Percentiles rank a stretch among this genome's conserved stretches.
These are phyloP conservation scores for Tragopan temminckii DNA, from an alignment of 2,797 vertebrate genomes.

Conservation along the genomic window DNA sequence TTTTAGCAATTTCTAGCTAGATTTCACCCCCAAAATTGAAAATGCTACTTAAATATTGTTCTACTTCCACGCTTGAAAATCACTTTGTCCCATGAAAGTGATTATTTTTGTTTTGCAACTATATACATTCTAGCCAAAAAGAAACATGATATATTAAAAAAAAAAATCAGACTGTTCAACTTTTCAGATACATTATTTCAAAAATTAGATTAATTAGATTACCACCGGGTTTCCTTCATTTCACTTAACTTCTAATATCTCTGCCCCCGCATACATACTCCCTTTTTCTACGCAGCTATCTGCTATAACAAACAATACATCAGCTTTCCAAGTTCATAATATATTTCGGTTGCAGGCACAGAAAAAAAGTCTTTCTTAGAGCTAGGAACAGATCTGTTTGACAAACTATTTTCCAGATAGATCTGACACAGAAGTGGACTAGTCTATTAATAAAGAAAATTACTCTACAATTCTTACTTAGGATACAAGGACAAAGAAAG, in stretches of 20 bases:
- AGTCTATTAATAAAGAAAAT: neutral
- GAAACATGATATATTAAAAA: neutral
- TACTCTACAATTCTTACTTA: neutral
- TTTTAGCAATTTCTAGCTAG: neutral
- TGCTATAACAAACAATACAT: neutral
- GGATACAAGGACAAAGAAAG: neutral
- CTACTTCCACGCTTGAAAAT: neutral
- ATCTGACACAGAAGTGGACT: neutral
- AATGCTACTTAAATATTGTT: neutral
- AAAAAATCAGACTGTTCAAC: neutral
- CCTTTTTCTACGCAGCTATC: neutral
- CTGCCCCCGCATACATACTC: neutral
- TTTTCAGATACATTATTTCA: neutral
- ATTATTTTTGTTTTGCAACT: neutral
- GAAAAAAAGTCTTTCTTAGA: neutral
- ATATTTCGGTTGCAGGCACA: neutral
- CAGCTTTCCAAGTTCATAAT: neutral
- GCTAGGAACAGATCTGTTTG: neutral
- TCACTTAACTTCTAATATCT: neutral
- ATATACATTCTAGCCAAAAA: neutral
- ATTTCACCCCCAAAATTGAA: neutral
- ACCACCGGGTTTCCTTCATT: neutral
- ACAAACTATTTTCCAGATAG: conserved; percentile 17
- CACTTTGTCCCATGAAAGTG: neutral
- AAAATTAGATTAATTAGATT: neutral